Percentiles rank a stretch among this genome's conserved stretches.
Conservation (phyloP, 2,113 vertebrate species). For the Bombycilla garrulus region DNA sequence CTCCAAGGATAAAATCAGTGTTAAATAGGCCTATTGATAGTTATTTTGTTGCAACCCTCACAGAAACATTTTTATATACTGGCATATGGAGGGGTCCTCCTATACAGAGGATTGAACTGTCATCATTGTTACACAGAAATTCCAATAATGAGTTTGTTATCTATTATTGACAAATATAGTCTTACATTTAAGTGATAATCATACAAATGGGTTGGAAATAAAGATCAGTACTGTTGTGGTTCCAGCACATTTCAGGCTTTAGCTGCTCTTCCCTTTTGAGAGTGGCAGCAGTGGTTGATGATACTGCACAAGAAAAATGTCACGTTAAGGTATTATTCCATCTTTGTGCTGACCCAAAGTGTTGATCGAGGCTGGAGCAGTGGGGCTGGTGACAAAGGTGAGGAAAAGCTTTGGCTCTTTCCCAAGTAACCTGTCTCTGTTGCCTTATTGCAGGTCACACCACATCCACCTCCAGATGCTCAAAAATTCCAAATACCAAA, state of each 20-base stretch:
- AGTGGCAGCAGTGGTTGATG: not conserved
- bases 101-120: not conserved
- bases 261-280: not conserved
- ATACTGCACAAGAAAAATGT: not conserved
- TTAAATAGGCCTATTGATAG: not conserved
- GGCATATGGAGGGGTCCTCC: not conserved
- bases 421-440: not conserved
- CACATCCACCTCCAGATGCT: constrained; percentile 86
- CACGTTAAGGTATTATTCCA: not conserved
- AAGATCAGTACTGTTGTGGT: not conserved
- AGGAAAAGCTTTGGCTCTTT: not conserved
- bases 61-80: not conserved
- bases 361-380: not conserved
- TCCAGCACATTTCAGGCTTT: not conserved
- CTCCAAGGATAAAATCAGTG: not conserved
- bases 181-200: not conserved
- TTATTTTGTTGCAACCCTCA: not conserved
- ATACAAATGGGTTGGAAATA: not conserved
- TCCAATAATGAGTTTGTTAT: not conserved
- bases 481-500: constrained; percentile 86
- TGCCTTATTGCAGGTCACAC: constrained; percentile 82
- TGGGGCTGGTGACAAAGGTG: not conserved
- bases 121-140: not conserved
- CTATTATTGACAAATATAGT: not conserved
- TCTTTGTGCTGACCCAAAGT: not conserved